Base-by-base conservation (phyloP, 2,888 invertebrate genomes). In the Epirrita christyi region DNA sequence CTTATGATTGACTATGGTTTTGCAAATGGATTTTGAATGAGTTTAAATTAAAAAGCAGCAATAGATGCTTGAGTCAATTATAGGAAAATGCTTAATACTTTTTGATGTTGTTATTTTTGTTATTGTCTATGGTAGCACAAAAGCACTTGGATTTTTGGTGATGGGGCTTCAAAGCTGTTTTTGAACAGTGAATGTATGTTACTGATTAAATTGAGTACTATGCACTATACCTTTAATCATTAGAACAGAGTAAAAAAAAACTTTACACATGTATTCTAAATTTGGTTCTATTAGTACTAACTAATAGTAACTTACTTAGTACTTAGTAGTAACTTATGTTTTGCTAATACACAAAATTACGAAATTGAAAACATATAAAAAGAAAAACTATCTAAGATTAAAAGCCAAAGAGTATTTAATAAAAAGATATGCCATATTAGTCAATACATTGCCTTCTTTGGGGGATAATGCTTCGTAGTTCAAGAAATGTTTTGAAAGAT, bases 131-230 rank as follows among this genome's bases (percentile, higher is more conserved):
- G 78, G 81, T 84, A 82, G 85, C 85, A 86, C 85, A 71, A 76
- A 32, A 76, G 85, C 86, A 85, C 85, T 80, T 75, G 77, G 74
- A 76, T 76, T 81, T 77, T 69, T 80, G 86, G 86, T 86, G 86
- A 79, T 61, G 86, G 86, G 83, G 83, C 83, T 83, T 83, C 38
- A 64, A 56, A 64, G 66, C 69, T 71, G 71, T 63, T 57, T 59
- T 59, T 43, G 52, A 61, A 65, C 67, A 63, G 64, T 60, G 44
- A 53, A 53, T 14, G 4, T 1, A 38, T 21, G 6, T 40, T 40
- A 40, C 5, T 40, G 7, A 13, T 27, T 27, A 28, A 43, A 28
- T 21, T 43, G 13, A 11, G 4, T 8, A 29, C 11, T 28, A 41
- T 5, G 21, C 41, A 41, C 21, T 40, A 14, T 8, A 14, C 6